These are phyloP conservation scores for Ciconia maguari DNA, from an alignment of 2,113 vertebrate species.

Conservation along the genomic window DNA sequence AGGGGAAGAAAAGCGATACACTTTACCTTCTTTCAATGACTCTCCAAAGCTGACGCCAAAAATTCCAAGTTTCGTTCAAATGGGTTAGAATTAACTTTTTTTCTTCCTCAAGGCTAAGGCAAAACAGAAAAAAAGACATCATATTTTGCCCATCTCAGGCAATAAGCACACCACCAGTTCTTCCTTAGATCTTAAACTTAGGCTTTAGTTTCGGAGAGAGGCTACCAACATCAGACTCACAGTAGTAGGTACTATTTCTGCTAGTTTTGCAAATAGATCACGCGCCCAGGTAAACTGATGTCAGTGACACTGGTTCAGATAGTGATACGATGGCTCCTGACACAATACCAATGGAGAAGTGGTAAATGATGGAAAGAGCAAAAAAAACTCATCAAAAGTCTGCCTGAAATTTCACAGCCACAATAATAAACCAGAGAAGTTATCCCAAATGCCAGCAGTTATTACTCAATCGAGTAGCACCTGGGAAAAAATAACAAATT, in stretches of 20 bases:
- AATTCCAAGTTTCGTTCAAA: slow-evolving; percentile 98
- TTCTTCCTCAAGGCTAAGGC: slow-evolving; percentile 89
- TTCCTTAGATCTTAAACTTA: not conserved
- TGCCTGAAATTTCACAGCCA: not conserved
- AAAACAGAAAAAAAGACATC: not conserved
- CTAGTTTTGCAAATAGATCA: not conserved
- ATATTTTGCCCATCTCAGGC: not conserved
- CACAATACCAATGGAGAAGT: not conserved
- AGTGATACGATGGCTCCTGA: not conserved
- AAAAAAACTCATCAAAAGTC: not conserved
- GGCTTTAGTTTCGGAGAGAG: not conserved
- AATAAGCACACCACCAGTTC: not conserved
- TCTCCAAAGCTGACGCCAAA: slow-evolving; percentile 97
- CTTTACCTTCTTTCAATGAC: slow-evolving; percentile 94
- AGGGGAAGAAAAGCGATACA: fast-evolving
- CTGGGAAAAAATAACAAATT: not conserved
- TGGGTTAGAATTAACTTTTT: slow-evolving; percentile 90
- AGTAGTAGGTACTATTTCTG: not conserved
- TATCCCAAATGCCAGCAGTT: not conserved
- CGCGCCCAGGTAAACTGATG: not conserved
- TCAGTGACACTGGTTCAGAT: not conserved
- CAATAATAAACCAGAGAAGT: not conserved
- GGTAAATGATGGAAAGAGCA: not conserved
- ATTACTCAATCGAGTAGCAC: not conserved
- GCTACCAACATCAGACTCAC: not conserved